phyloP scores from a whole-genome alignment of 2,888 invertebrate species.

The Sericinus montela region DNA sequence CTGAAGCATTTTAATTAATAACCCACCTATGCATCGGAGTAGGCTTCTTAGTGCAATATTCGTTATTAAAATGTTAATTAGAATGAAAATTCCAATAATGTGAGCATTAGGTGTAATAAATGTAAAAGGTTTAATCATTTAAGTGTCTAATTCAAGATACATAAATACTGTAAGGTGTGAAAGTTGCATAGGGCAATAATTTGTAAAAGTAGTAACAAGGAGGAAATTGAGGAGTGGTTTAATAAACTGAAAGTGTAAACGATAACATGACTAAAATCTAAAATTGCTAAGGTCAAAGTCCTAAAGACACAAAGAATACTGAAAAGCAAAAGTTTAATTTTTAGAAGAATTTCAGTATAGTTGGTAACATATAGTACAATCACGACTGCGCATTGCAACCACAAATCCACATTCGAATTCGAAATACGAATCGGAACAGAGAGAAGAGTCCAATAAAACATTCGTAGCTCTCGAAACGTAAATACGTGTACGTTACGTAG shows the following conservation, averaged over 20 bases:
- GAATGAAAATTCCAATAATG: conserved; percentile 11
- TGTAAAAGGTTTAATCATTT: conserved; percentile 3
- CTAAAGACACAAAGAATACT: no score
- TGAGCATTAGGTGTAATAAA: neutral
- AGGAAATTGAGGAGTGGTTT: no score
- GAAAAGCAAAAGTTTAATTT: no score
- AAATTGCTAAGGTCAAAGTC: no score
- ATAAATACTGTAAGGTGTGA: neutral
- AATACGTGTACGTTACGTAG: conserved; percentile 75
- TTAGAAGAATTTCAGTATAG: neutral
- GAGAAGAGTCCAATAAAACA: conserved; percentile 75
- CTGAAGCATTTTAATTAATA: conserved; percentile 20
- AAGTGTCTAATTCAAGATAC: neutral
- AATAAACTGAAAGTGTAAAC: no score
- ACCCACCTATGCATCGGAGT: conserved; percentile 17
- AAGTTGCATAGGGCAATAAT: neutral
- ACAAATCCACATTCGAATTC: conserved; percentile 63
- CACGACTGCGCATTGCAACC: conserved; percentile 60
- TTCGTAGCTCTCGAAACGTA: conserved; percentile 66
- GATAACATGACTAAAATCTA: no score
- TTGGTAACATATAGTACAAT: conserved; percentile 17
- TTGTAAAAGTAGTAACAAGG: no score
- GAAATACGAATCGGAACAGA: conserved; percentile 70
- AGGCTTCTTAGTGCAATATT: conserved; percentile 17
- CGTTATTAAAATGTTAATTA: conserved; percentile 19